Evolutionary conservation across 1,140 invertebrate genomes (phyloP).

Genomic region (Aphelinus certus): DNA sequence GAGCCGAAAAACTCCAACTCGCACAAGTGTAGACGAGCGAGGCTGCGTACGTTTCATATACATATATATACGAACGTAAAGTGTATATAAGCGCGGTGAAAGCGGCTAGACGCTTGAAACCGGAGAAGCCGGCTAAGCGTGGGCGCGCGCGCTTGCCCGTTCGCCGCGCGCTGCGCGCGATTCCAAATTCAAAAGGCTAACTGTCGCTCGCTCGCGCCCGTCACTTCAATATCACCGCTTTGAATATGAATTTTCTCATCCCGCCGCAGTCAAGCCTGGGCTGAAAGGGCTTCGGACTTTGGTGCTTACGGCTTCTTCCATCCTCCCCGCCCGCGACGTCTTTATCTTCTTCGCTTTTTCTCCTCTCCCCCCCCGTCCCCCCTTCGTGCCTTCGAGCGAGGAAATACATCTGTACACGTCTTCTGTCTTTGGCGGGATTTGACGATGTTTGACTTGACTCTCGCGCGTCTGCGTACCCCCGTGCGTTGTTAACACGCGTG

Average conservation of each 20-base stretch:
- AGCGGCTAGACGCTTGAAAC: conserved; percentile 65
- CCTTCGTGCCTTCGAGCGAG: not conserved
- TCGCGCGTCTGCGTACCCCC: too few relatives aligned
- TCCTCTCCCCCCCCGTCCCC: too few relatives aligned
- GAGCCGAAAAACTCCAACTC: too few relatives aligned
- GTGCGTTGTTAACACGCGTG: too few relatives aligned
- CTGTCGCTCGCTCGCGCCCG: conserved; percentile 34
- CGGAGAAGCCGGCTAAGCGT: conserved; percentile 57
- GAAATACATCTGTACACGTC: not conserved
- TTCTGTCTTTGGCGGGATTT: too few relatives aligned
- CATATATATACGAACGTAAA: not conserved
- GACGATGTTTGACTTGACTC: too few relatives aligned
- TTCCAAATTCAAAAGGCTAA: conserved; percentile 61
- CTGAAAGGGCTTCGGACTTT: too few relatives aligned
- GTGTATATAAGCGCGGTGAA: conserved; percentile 48
- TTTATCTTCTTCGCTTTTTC: too few relatives aligned
- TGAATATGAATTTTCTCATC: conserved; percentile 21
- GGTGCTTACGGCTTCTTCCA: too few relatives aligned
- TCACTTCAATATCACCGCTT: conserved; percentile 13
- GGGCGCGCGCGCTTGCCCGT: conserved; percentile 54
- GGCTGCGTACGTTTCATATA: not conserved
- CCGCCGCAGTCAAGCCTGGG: not conserved
- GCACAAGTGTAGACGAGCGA: too few relatives aligned
- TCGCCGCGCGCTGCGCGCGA: conserved; percentile 58
- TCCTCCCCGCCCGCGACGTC: too few relatives aligned